Conservation (phyloP, 2,797 vertebrate genomes). For the Harpia harpyja region DNA sequence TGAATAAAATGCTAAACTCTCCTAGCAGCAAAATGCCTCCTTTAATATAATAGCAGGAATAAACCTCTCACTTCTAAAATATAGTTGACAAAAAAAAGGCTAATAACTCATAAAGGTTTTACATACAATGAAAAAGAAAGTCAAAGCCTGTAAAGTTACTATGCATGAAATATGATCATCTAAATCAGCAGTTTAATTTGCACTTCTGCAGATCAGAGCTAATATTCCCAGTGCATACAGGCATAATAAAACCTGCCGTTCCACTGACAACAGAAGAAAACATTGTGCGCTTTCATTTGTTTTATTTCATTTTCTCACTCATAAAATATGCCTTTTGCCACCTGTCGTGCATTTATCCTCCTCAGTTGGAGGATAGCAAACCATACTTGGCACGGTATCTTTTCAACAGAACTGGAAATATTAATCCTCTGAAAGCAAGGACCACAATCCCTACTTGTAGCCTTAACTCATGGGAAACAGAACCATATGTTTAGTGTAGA, state of each 20-base stretch:
- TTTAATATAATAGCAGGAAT: background rate
- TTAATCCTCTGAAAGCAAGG: background rate
- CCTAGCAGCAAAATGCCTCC: background rate
- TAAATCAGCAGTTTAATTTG: slow-evolving; percentile 33
- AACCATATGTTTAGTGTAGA: background rate
- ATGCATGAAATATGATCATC: background rate
- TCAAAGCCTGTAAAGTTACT: background rate
- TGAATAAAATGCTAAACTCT: slow-evolving; percentile 19
- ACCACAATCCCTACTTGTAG: background rate
- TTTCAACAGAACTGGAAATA: background rate
- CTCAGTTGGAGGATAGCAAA: background rate
- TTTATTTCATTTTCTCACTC: background rate
- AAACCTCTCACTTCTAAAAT: slow-evolving; percentile 18
- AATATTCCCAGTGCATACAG: background rate
- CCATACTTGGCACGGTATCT: background rate
- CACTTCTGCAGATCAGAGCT: background rate
- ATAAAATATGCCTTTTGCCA: background rate
- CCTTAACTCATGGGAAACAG: background rate
- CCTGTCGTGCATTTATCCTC: background rate
- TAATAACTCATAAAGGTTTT: background rate
- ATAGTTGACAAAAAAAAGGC: background rate
- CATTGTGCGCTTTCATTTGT: background rate
- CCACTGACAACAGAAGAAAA: background rate
- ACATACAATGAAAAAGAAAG: background rate
- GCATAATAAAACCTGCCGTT: background rate